These are phyloP conservation scores for Antedon mediterranea DNA, from an alignment of 53 echinoderm and acorn worm genomes.

Conservation along the genomic window DNA sequence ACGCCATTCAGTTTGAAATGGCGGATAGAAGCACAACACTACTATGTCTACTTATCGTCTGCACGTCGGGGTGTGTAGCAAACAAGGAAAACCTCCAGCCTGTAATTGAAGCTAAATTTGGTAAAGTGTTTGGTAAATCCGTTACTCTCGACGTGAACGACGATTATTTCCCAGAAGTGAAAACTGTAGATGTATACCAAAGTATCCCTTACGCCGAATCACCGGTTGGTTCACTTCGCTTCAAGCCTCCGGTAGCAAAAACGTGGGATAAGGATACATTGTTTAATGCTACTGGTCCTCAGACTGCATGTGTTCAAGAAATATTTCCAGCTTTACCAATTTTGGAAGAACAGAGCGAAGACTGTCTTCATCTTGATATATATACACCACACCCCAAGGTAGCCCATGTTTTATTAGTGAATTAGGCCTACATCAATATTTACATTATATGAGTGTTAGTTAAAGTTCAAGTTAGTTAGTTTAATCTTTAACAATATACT, in stretches of 20 bases:
- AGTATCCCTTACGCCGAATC: constrained; percentile 74
- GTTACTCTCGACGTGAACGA: constrained; percentile 13
- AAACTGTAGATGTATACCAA: constrained; percentile 6
- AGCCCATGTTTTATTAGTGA: no score
- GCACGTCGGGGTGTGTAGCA: not conserved
- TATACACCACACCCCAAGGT: constrained; percentile 11
- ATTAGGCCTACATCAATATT: no score
- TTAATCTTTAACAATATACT: no score
- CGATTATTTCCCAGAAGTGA: not conserved
- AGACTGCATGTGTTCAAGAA: not conserved
- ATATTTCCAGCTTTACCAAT: not conserved
- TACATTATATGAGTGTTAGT: no score
- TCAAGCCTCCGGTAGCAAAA: constrained; percentile 34
- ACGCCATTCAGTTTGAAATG: no score
- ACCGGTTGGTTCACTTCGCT: constrained; percentile 42
- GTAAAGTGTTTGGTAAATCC: constrained; percentile 32
- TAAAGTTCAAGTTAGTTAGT: no score
- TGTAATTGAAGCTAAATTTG: constrained; percentile 31
- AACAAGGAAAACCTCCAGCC: constrained; percentile 2
- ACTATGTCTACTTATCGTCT: not conserved
- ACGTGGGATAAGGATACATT: constrained; percentile 15
- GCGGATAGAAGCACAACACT: not conserved
- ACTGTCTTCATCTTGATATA: constrained; percentile 21
- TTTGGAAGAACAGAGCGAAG: constrained; percentile 10
- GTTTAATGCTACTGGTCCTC: constrained; percentile 35